Conservation (phyloP, 1,140 invertebrate species). For the Papilio polyxenes region DNA sequence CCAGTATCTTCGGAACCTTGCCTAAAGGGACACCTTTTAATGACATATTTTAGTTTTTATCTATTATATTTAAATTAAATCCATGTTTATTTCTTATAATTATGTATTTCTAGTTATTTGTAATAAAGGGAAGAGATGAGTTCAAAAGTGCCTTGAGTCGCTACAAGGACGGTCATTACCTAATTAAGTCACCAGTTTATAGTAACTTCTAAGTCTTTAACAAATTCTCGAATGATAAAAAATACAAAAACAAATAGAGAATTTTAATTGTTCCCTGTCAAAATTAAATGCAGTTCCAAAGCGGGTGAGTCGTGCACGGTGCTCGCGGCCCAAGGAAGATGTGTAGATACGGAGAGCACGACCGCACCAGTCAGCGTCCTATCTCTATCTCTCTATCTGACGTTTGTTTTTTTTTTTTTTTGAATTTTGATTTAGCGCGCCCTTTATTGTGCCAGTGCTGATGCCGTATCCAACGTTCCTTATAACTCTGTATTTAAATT, state of each 20-base stretch:
- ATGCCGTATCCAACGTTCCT: conserved; percentile 31
- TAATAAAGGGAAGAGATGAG: too few relatives aligned
- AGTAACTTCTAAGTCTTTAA: neutral
- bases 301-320: neutral
- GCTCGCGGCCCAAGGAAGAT: conserved; percentile 16
- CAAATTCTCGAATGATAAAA: neutral
- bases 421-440: conserved; percentile 32
- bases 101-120: too few relatives aligned
- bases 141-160: too few relatives aligned
- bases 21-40: too few relatives aligned
- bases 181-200: too few relatives aligned
- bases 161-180: too few relatives aligned
- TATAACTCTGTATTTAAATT: neutral
- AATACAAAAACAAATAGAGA: conserved; percentile 1
- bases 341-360: conserved; percentile 25
- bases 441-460: conserved; percentile 21
- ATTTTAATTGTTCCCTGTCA: conserved; percentile 32
- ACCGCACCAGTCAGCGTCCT: conserved; percentile 15
- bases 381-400: conserved; percentile 39
- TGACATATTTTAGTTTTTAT: too few relatives aligned
- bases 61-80: too few relatives aligned
- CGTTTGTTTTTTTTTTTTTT: conserved; percentile 31
- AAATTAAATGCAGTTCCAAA: conserved; percentile 28
- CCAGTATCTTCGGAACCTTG: too few relatives aligned
- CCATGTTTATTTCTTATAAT: too few relatives aligned